Evolutionary conservation across 2,888 invertebrate species (phyloP), one percentile per base, ranked within the genome.

Genomic region (Aspidiotus rigidus): DNA sequence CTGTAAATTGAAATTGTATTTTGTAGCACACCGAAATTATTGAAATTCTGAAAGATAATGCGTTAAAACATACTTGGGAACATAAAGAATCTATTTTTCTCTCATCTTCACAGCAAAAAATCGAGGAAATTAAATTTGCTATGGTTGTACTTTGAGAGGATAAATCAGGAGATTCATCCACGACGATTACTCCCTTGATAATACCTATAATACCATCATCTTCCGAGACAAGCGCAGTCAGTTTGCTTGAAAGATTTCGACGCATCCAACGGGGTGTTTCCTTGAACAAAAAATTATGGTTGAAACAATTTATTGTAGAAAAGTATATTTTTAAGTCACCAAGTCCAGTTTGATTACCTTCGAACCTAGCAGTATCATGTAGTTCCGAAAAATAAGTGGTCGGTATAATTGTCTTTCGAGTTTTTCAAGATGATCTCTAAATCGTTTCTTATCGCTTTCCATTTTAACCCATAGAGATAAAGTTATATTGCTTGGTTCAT

Each of bases 131-230:
- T 70, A 90, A 80, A 78, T 83, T 84, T 62, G 85, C 83, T 71
- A 88, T 81, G 74, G 85, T 80, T 70, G 87, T 85, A 74, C 86
- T 80, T 76, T 84, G 84, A 74, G 82, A 81, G 88, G 88, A 88
- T 74, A 85, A 83, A 73, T 79, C 79, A 0, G 84, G 83, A 16
- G 80, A 79, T 73, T 87, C 84, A 73, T 82, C 80, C 71, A 78
- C 80, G 73, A 84, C 84, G 73, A 87, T 81, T 74, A 89, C 83
- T 59, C 86, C 86, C 74, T 81, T 77, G 49, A 86, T 82, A 13
- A 89, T 78, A 70, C 84, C 82, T 61, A 83, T 77, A 60, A 90
- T 79, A 7, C 90, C 90, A 73, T 84, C 83, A 1, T 83, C 78
- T 69, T 81, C 78, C 71, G 83, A 77, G 42, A 90, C 78, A 71